Evolutionary conservation across 2,113 vertebrate genomes (phyloP), one percentile per base, ranked within the genome.

Genomic region (Spea multiplicata): DNA sequence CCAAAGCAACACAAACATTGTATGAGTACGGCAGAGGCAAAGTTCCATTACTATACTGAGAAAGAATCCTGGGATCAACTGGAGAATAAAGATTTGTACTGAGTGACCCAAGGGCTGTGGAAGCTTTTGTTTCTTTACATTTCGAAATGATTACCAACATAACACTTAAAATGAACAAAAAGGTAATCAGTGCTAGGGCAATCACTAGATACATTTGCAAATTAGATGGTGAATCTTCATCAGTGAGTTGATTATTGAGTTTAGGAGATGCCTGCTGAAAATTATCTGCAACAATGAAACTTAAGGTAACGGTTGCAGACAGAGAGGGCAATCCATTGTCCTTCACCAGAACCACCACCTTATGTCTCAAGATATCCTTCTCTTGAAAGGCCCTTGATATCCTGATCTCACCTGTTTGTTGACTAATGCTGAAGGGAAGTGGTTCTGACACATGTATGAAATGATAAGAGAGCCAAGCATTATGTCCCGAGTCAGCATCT

Each of bases 401-500:
- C 4, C 59, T 5, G 5, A 78, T 64, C 65, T 78, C 76, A 3
- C 50, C 65, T 13, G 14, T 53, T 4, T 17, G 85, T 81, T 50
- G 68, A 78, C 87, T 68, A 90, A 82, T 3, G 72, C 82, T 84
- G 30, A 74, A 74, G n/a, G 59, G 59, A 12, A 59, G 64, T 48
- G 72, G 46, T 71, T 52, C 4, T 30, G 72, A 74, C 3, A 52
- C 17, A 46, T 17, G 5, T 44, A 50, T 13, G 44, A 71, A 74
- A 30, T 74, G 14, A 74, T 83, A 96, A 47, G 66, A 48, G 7
- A 69, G 66, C 46, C 45, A 69, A 59, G 71, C 52, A 46, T 73
- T 73, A 52, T 95, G 93, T 53, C 95, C 95, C 64, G 94, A 95
- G 85, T 97, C 95, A 48, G 12, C 8, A 48, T 68, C 66, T 12